Conservation (phyloP, 2,888 invertebrate species). For the Flexamia atlantica region DNA sequence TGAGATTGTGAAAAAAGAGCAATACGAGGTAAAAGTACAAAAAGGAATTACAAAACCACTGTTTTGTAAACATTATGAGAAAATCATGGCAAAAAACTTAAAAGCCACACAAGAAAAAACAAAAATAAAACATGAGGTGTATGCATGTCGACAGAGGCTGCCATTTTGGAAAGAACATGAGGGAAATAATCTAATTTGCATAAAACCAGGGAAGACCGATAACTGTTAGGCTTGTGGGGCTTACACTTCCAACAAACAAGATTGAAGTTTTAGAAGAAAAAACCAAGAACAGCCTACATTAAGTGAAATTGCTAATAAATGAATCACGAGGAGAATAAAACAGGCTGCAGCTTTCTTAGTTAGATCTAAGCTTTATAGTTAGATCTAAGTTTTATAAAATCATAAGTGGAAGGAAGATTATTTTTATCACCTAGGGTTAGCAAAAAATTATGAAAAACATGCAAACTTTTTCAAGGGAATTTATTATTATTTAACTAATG, state of each 20-base stretch:
- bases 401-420: no score
- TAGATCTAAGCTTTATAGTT: no score
- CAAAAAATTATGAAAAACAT: no score
- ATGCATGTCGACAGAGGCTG: slow-evolving; percentile 41
- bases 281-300: slow-evolving; percentile 47
- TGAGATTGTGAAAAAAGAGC: slow-evolving; percentile 32
- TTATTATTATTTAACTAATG: no score
- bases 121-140: slow-evolving; percentile 17
- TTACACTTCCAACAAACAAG: slow-evolving; percentile 33
- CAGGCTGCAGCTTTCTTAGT: no score
- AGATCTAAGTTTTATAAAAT: no score
- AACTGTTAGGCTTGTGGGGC: slow-evolving; percentile 46
- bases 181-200: slow-evolving; percentile 47
- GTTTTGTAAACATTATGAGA: slow-evolving; percentile 28
- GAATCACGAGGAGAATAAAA: no score
- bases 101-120: slow-evolving; percentile 25
- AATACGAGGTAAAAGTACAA: background rate
- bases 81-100: slow-evolving; percentile 42
- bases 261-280: slow-evolving; percentile 23
- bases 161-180: slow-evolving; percentile 45
- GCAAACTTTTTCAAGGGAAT: no score
- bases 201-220: slow-evolving; percentile 33
- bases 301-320: no score
- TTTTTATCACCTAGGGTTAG: no score
- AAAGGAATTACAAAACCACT: slow-evolving; percentile 15